Evolutionary conservation across 2,888 invertebrate genomes (phyloP), one percentile per base, ranked within the genome.

Genomic region (Drosophila incognita): DNA sequence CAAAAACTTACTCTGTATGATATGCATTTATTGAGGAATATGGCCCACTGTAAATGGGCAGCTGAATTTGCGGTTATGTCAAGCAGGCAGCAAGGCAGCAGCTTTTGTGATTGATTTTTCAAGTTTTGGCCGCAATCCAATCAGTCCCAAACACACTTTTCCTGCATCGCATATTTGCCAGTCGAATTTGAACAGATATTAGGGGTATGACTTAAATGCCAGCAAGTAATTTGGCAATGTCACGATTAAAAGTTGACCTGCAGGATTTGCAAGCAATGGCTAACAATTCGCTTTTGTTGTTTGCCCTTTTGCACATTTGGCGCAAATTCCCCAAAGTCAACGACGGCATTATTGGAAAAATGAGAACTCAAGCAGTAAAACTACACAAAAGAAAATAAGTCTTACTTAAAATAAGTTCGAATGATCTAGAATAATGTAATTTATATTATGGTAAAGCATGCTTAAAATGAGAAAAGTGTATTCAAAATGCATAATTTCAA

Each of bases 171-270:
- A 76, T 54, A 56, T 75, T 46, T 66, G 69, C 70, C 79, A 84
- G 81, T 86, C 79, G 77, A 79, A 84, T 86, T 86, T 84, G 53
- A 79, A 71, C 82, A 76, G 82, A 86, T 82, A 84, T 84, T 86
- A 83, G 86, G 69, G 83, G 83, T 73, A 73, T 81, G 77, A 71
- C 80, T 63, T 71, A 80, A 80, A 83, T 83, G 78, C 56, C 80
- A 31, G 69, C 63, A 38, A 63, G 54, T 62, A 71, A 83, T 85
- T 77, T 74, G 80, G 59, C 61, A 74, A 82, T 83, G 72, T 61
- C 76, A 64, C 62, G 48, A 42, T 42, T 21, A 11, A 46, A 21
- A 21, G 46, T 21, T 46, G 21, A 13, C 21, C 46, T 46, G 46
- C 46, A 8, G 86, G 82, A 74, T 65, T 75, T 78, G 24, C n/a